Base-by-base conservation (phyloP, 2,888 invertebrate genomes). In the Ennomos quercinarius region DNA sequence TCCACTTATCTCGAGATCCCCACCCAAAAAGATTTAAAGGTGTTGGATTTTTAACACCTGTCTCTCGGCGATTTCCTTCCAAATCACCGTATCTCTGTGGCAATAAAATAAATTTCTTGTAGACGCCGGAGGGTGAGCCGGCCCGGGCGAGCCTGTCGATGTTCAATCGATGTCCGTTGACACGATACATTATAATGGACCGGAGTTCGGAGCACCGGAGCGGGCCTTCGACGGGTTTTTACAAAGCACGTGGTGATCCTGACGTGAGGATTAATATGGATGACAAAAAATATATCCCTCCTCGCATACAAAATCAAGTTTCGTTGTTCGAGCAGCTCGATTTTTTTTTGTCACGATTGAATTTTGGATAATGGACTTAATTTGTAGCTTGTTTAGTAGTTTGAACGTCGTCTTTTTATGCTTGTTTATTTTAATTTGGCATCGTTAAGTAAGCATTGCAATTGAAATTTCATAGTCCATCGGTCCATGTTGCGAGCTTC, bases 41-140 rank as follows among this genome's bases (percentile, higher is more conserved):
- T 90, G 89, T 91, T 87, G 83, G 84, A 87, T 86, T 91, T 83
- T 91, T 91, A 87, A 92, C 92, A 92, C 91, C 91, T 92, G 91
- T 91, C 91, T 84, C 84, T 86, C 83, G 80, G 84, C 83, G 84
- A 89, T 89, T 91, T 89, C 88, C 84, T 89, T 78, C 84, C 87
- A 87, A 91, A 91, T 89, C 88, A 85, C 86, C 87, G 87, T 91
- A 91, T 91, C 91, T 91, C 82, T 84, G 85, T 72, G 77, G 91
- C 86, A 90, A 91, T 92, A 91, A 91, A 91, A 92, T 92, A 92
- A 91, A 91, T 91, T 91, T 88, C 80, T 79, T 89, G 86, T 87
- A 84, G 89, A 87, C 90, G 91, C 89, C 88, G 82, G 86, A 91
- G 92, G 91, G 90, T 87, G 85, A 87, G 76, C 74, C 76, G 72